A percentile compares a stretch with the other conserved stretches of the same genome.
Conservation (phyloP, 1,140 invertebrate genomes). For the Cryptotermes secundus region DNA sequence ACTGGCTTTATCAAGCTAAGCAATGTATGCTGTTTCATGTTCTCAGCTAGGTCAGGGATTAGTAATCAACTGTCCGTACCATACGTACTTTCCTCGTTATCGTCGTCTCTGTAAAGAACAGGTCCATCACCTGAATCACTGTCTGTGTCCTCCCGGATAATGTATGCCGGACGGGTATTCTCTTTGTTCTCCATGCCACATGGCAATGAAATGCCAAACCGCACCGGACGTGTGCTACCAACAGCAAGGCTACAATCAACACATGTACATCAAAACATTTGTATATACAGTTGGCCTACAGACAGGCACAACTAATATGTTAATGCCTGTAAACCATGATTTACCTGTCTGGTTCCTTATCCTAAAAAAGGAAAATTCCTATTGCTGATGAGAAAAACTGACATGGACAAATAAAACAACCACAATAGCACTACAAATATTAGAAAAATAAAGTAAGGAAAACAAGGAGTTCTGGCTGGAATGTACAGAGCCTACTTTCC, state of each 20-base stretch:
- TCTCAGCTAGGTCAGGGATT: not conserved
- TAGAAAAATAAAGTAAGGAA: too few species aligned
- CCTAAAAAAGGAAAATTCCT: too few species aligned
- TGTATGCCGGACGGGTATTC: constrained; percentile 74
- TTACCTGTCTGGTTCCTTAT: too few species aligned
- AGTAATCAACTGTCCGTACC: constrained; percentile 10
- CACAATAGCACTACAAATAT: too few species aligned
- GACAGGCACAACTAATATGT: not conserved
- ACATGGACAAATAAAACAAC: too few species aligned
- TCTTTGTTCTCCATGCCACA: constrained; percentile 81
- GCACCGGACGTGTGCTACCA: constrained; percentile 71
- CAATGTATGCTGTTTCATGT: not conserved
- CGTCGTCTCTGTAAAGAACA: constrained; percentile 75
- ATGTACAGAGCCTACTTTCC: too few species aligned
- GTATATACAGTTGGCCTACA: constrained; percentile 34
- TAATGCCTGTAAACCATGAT: too few species aligned
- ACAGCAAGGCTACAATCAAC: not conserved
- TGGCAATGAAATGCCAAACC: constrained; percentile 69
- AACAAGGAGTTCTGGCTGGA: too few species aligned
- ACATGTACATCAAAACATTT: constrained; percentile 34
- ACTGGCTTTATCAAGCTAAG: too few species aligned
- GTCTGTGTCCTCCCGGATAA: constrained; percentile 61
- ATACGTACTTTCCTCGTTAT: constrained; percentile 59
- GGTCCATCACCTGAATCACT: constrained; percentile 63
- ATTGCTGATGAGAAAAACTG: too few species aligned